These are phyloP conservation scores for Macrotrachela quadricornifera DNA, from an alignment of 1,140 invertebrate genomes.

Conservation along the genomic window DNA sequence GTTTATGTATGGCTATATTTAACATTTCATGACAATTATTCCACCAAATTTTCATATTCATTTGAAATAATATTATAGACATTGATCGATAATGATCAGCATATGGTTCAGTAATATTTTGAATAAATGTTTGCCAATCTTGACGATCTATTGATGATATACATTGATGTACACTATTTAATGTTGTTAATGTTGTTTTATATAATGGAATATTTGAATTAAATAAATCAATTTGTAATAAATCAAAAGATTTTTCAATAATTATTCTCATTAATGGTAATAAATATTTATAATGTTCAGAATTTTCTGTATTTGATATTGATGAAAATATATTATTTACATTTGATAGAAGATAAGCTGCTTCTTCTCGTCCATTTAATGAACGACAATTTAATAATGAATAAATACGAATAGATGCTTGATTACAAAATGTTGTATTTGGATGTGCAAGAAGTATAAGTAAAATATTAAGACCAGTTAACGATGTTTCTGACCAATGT, in stretches of 20 bases:
- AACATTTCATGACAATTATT: conserved; percentile 38
- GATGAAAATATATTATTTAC: conserved; percentile 12
- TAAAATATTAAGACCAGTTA: conserved; percentile 33
- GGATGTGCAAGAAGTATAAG: conserved; percentile 35
- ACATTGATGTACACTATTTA: conserved; percentile 40
- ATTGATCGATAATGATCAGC: conserved; percentile 11
- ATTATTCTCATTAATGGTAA: conserved; percentile 42
- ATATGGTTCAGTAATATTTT: conserved; percentile 20
- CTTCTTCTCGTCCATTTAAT: conserved; percentile 34
- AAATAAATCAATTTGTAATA: conserved; percentile 33
- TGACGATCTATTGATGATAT: conserved; percentile 21
- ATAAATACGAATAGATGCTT: conserved; percentile 39
- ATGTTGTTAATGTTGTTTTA: conserved; percentile 37
- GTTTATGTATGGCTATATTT: conserved; percentile 37
- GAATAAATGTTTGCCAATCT: conserved; percentile 39
- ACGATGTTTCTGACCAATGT: conserved; percentile 40
- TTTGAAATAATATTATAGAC: conserved; percentile 5
- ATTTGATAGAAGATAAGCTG: conserved; percentile 33
- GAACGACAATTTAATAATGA: conserved; percentile 36
- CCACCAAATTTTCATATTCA: conserved; percentile 37
- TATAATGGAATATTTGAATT: conserved; percentile 36
- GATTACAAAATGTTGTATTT: conserved; percentile 37
- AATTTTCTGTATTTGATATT: no score
- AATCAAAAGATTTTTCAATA: conserved; percentile 35
- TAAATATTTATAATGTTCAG: conserved; percentile 33